phyloP scores from a whole-genome alignment of 2,888 invertebrate species.

The Heliothis peltigera region DNA sequence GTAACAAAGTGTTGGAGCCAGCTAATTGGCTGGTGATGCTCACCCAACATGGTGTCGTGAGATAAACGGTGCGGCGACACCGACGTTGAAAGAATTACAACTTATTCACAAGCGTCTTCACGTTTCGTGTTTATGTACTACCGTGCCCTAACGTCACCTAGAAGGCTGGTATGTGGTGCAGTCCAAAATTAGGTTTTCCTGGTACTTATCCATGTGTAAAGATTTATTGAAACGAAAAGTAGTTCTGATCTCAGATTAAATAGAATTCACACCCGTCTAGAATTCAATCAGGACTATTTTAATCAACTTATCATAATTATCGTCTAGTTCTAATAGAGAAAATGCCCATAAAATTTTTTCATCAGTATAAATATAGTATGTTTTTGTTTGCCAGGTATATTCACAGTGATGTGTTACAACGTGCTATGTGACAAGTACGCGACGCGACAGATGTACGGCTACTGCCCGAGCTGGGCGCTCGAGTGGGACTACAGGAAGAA shows the following conservation, averaged over 20 bases:
- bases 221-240: neutral
- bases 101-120: constrained; percentile 52
- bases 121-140: constrained; percentile 52
- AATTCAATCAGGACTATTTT: neutral
- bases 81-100: constrained; percentile 62
- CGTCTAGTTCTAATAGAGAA: neutral
- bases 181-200: constrained; percentile 21
- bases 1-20: constrained; percentile 70
- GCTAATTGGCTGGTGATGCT: constrained; percentile 75
- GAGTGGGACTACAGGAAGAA: constrained; percentile 99
- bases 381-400: constrained; percentile 92
- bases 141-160: constrained; percentile 27
- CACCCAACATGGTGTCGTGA: constrained; percentile 68
- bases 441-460: constrained; percentile 99
- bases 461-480: constrained; percentile 99
- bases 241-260: neutral
- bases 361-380: constrained; percentile 4
- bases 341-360: no score
- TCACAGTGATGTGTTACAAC: constrained; percentile 99
- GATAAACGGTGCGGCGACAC: constrained; percentile 65
- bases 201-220: neutral
- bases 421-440: constrained; percentile 99
- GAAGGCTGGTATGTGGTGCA: constrained; percentile 3
- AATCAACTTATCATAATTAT: neutral
- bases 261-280: neutral